These are phyloP conservation scores for Elgonia sp. DNA, from an alignment of 2,888 invertebrate genomes.

Conservation along the genomic window DNA sequence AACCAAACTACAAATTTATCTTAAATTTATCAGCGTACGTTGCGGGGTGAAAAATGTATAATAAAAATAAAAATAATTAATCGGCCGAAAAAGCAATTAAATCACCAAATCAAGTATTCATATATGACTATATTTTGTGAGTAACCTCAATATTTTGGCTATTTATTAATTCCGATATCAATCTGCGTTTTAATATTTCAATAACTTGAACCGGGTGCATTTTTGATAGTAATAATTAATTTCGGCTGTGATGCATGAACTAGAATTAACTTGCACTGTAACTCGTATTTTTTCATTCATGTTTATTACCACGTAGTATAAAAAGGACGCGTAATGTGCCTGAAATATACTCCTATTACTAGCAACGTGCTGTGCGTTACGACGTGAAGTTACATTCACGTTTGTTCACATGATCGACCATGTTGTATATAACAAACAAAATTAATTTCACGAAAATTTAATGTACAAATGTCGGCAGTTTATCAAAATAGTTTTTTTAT, in stretches of 20 bases:
- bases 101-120: no score
- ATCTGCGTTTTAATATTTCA: conserved; percentile 35
- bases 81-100: no score
- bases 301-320: conserved; percentile 33
- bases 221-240: conserved; percentile 49
- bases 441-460: no score
- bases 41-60: no score
- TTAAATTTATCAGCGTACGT: no score
- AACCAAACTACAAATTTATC: no score
- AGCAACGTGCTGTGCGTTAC: conserved; percentile 36
- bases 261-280: conserved; percentile 21
- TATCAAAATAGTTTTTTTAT: no score
- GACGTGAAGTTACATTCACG: background rate
- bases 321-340: conserved; percentile 22
- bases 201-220: conserved; percentile 21
- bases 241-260: background rate
- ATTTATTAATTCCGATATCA: conserved; percentile 1
- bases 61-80: no score
- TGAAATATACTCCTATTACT: conserved; percentile 41
- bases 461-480: no score
- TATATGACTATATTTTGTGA: background rate
- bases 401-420: no score
- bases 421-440: no score
- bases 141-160: background rate
- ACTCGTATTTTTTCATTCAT: conserved; percentile 50